Evolutionary conservation across 1,140 invertebrate genomes (phyloP).

Genomic region (Chelonus insularis): DNA sequence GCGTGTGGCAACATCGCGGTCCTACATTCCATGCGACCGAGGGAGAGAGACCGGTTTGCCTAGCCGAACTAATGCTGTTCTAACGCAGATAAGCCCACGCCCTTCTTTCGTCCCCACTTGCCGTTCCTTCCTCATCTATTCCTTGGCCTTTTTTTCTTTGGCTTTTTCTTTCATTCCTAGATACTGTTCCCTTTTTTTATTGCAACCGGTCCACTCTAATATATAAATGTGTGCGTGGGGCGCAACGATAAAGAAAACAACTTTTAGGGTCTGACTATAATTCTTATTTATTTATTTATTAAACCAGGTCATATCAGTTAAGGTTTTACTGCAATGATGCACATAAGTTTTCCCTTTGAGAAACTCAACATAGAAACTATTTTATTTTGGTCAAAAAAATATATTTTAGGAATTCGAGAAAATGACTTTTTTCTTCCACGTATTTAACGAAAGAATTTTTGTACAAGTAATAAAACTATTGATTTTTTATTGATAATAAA

Average conservation of each 20-base stretch:
- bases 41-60: slow-evolving; percentile 29
- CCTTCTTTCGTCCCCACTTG: slow-evolving; percentile 9
- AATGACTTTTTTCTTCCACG: too few relatives aligned
- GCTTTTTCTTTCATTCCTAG: slow-evolving; percentile 15
- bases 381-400: too few relatives aligned
- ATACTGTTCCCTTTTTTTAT: slow-evolving; percentile 24
- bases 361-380: too few relatives aligned
- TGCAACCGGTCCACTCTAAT: slow-evolving; percentile 40
- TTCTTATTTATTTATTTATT: not conserved
- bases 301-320: too few relatives aligned
- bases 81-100: slow-evolving; percentile 31
- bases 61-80: slow-evolving; percentile 28
- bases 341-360: too few relatives aligned
- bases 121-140: not conserved
- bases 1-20: slow-evolving; percentile 33
- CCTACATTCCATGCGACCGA: slow-evolving; percentile 28
- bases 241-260: slow-evolving; percentile 11
- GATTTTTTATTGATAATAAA: too few relatives aligned
- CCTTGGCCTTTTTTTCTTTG: slow-evolving; percentile 17
- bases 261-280: slow-evolving; percentile 6
- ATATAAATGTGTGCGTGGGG: slow-evolving; percentile 28
- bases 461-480: too few relatives aligned
- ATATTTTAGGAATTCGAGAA: too few relatives aligned
- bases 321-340: too few relatives aligned
- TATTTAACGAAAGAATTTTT: too few relatives aligned